Percentiles rank a stretch among this genome's conserved stretches.
These are phyloP conservation scores for Polypterus senegalus DNA, from an alignment of 2,113 vertebrate species.

Conservation along the genomic window DNA sequence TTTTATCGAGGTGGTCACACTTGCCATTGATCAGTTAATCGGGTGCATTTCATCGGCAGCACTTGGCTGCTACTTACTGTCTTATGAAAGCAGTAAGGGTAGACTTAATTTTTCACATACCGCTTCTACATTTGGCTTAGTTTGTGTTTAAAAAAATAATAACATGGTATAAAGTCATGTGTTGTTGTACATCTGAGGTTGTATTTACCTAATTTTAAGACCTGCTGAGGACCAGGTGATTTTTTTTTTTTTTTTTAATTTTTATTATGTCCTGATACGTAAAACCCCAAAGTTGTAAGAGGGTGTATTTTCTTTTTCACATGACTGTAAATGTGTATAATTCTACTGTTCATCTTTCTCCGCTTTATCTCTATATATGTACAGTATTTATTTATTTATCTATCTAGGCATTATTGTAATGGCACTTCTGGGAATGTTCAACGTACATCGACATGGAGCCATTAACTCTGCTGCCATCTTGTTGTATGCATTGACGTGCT, in stretches of 20 bases:
- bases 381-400: background rate
- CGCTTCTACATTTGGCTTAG: too few relatives aligned
- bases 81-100: too few relatives aligned
- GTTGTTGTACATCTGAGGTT: background rate
- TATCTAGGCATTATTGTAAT: conserved; percentile 69
- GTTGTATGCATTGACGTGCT: conserved; percentile 79
- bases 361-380: background rate
- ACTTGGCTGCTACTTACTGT: too few relatives aligned
- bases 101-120: too few relatives aligned
- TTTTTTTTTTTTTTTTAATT: background rate
- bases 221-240: background rate
- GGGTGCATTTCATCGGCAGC: too few relatives aligned
- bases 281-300: too few relatives aligned
- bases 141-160: too few relatives aligned
- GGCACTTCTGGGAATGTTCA: conserved; percentile 81
- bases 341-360: background rate
- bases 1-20: too few relatives aligned
- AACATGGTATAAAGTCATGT: too few relatives aligned
- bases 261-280: too few relatives aligned
- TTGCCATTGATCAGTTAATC: too few relatives aligned
- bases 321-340: background rate
- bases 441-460: conserved; percentile 74
- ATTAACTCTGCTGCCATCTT: conserved; percentile 82
- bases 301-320: too few relatives aligned
- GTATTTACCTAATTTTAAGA: background rate